phyloP scores from a whole-genome alignment of 2,888 invertebrate genomes.

The Bembecia ichneumoniformis region DNA sequence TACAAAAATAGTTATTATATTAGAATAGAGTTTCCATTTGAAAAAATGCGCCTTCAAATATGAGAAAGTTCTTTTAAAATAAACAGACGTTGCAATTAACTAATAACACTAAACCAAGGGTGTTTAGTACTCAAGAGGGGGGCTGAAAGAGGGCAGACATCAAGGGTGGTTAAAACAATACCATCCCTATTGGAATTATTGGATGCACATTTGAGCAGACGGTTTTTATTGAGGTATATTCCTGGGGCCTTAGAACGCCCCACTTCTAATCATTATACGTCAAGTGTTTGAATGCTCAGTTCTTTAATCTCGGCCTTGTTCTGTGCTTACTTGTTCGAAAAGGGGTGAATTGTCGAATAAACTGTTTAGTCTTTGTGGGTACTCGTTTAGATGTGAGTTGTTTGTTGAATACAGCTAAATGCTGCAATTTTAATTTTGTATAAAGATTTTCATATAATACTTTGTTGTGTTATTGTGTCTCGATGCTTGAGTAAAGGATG shows the following conservation, averaged over 20 bases:
- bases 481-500: no score
- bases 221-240: not conserved
- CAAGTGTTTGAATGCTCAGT: not conserved
- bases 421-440: no score
- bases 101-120: conserved; percentile 52
- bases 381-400: no score
- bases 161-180: conserved; percentile 49
- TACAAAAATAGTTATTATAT: no score
- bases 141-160: conserved; percentile 20
- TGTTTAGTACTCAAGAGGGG: conserved; percentile 44
- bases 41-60: no score
- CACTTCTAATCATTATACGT: not conserved
- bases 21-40: no score
- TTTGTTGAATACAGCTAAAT: no score
- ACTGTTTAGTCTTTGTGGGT: no score
- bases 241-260: not conserved
- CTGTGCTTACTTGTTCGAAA: not conserved
- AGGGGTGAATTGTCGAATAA: not conserved
- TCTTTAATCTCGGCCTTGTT: not conserved
- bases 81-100: conserved; percentile 22
- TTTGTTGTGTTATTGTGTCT: no score
- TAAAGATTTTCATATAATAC: no score
- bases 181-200: conserved; percentile 46
- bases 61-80: not conserved
- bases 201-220: conserved; percentile 25